These are phyloP conservation scores for Amphipoea lucens DNA, from an alignment of 2,888 invertebrate species.

Conservation along the genomic window DNA sequence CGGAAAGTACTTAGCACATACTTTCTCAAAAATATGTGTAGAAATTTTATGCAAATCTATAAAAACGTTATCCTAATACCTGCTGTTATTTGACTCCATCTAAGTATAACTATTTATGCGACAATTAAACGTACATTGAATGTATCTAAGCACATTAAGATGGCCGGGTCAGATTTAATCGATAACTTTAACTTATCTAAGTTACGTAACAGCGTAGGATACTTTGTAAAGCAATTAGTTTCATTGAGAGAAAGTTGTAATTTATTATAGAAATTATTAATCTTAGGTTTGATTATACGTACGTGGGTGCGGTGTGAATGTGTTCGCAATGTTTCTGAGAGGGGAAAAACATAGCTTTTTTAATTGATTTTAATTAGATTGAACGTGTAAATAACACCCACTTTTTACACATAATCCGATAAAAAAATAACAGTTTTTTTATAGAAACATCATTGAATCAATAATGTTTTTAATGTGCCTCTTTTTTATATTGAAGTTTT, in stretches of 20 bases:
- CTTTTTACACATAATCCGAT: not conserved
- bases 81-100: slow-evolving; percentile 2
- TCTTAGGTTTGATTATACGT: slow-evolving; percentile 37
- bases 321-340: not conserved
- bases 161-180: slow-evolving; percentile 37
- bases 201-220: slow-evolving; percentile 55
- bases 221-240: slow-evolving; percentile 58
- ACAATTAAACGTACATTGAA: slow-evolving; percentile 26
- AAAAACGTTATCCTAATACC: not conserved
- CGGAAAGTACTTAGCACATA: not conserved
- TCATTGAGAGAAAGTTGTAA: slow-evolving; percentile 63
- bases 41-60: slow-evolving; percentile 16
- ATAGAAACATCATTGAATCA: not conserved
- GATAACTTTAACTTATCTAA: slow-evolving; percentile 53
- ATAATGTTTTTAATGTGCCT: not conserved
- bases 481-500: not conserved
- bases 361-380: not conserved
- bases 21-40: not conserved
- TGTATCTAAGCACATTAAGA: slow-evolving; percentile 30
- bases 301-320: slow-evolving; percentile 46
- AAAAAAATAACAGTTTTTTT: not conserved
- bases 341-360: not conserved
- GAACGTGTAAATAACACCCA: not conserved
- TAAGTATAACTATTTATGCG: slow-evolving; percentile 1
- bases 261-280: slow-evolving; percentile 61